phyloP scores from a whole-genome alignment of 1,140 invertebrate species.

The Drosophila nikananu region DNA sequence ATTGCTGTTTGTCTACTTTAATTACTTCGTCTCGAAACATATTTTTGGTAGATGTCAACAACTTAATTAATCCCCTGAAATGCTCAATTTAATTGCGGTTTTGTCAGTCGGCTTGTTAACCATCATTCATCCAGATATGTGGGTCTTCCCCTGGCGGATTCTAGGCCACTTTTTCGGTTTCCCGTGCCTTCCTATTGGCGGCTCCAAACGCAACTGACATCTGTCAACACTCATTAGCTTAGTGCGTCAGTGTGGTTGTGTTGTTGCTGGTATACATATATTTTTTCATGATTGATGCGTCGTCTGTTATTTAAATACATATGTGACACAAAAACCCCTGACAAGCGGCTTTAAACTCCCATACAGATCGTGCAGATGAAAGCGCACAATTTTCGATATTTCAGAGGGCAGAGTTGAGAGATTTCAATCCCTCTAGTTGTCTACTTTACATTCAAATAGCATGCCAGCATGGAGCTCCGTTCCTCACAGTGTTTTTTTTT shows the following conservation, averaged over 20 bases:
- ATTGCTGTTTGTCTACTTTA: constrained; percentile 3
- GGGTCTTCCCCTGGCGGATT: constrained; percentile 6
- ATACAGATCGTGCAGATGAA: constrained; percentile 39
- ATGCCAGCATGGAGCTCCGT: constrained; percentile 26
- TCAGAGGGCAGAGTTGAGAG: neutral
- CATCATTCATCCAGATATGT: constrained; percentile 34
- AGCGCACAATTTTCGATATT: constrained; percentile 54
- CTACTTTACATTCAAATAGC: constrained; percentile 79
- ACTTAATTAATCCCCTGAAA: constrained; percentile 68
- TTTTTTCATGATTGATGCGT: constrained; percentile 70
- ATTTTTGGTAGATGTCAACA: constrained; percentile 53
- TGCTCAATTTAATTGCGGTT: constrained; percentile 65
- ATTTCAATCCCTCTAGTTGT: constrained; percentile 28
- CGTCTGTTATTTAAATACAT: constrained; percentile 73
- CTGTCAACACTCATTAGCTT: constrained; percentile 71
- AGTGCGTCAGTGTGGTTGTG: constrained; percentile 23
- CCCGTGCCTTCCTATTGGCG: constrained; percentile 1
- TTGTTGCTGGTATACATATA: constrained; percentile 13
- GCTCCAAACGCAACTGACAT: constrained; percentile 39
- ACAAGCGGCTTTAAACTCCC: constrained; percentile 61
- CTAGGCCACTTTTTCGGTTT: constrained; percentile 12
- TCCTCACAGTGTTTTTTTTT: constrained; percentile 26
- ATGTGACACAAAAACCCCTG: constrained; percentile 43
- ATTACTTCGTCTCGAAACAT: constrained; percentile 10
- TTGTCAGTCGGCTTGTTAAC: constrained; percentile 65